These are phyloP conservation scores for Actenoides hombroni DNA, from an alignment of 2,113 vertebrate species.

Conservation along the genomic window DNA sequence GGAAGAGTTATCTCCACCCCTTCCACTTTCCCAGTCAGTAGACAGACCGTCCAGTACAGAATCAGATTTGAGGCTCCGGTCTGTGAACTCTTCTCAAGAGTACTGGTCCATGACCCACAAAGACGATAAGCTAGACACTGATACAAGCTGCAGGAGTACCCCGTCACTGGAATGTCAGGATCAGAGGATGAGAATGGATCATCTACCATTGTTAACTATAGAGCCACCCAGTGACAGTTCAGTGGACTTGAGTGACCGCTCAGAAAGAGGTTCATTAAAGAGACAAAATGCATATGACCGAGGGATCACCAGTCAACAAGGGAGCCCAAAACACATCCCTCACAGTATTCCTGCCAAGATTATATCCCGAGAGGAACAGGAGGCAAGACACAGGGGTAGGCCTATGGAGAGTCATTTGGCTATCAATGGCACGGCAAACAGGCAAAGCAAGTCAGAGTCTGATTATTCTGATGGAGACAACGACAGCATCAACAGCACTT, in stretches of 20 bases:
- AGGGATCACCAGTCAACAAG: slow-evolving; percentile 80
- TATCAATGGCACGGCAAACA: slow-evolving; percentile 90
- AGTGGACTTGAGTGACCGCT: slow-evolving; percentile 92
- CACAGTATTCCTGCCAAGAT: slow-evolving; percentile 81
- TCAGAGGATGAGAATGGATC: slow-evolving; percentile 86
- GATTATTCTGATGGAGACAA: slow-evolving; percentile 97
- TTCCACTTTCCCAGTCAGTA: slow-evolving; percentile 84
- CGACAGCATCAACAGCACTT: slow-evolving; percentile 97
- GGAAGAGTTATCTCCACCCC: slow-evolving; percentile 91
- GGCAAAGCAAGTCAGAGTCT: slow-evolving; percentile 95
- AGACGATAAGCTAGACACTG: slow-evolving; percentile 89
- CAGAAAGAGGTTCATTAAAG: slow-evolving; percentile 87
- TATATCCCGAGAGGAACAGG: slow-evolving; percentile 84
- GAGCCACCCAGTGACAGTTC: slow-evolving; percentile 96
- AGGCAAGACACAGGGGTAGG: slow-evolving; percentile 78
- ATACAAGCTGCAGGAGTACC: slow-evolving; percentile 92
- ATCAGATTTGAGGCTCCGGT: slow-evolving; percentile 84
- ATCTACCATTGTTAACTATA: slow-evolving; percentile 89
- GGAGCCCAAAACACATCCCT: slow-evolving; percentile 87
- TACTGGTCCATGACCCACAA: slow-evolving; percentile 92
- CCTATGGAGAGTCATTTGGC: slow-evolving; percentile 90
- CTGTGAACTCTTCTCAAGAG: slow-evolving; percentile 84
- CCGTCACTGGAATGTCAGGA: slow-evolving; percentile 90
- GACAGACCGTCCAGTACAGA: slow-evolving; percentile 86
- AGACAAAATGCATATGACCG: slow-evolving; percentile 86